Evolutionary conservation across 1,140 invertebrate species (phyloP), one percentile per base, ranked within the genome.

Genomic region (Armadillidium nasatum): DNA sequence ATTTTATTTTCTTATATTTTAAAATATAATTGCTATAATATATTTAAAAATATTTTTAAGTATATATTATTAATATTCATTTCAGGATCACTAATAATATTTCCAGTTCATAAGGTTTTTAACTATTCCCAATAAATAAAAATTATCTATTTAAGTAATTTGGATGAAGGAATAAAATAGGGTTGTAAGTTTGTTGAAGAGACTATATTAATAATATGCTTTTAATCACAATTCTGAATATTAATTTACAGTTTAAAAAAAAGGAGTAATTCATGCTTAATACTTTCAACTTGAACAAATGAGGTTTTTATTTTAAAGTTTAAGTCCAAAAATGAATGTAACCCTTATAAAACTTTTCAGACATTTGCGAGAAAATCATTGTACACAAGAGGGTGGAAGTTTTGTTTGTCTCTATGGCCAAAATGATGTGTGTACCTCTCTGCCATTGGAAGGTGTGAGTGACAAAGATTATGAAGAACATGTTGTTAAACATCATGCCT

Each of bases 381-480:
- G 93, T 84, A 90, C 91, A 7, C 90, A 90, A 82, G 94, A 96
- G 86, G 94, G 94, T 78, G 93, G 93, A 50, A 94, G 93, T 7
- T 93, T 90, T 85, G 89, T 95, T 10, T 96, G 94, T 84, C 90
- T 90, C 81, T 96, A 96, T 89, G 94, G 94, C 33, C 89, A 91
- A 82, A 95, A 96, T 86, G 89, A 89, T 19, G 92, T 96, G 10
- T 96, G 94, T 83, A 89, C 90, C 44, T 92, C 92, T 71, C 85
- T 96, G 76, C 94, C 94, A 4, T 86, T 95, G 83, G 93, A 95
- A 85, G 94, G 94, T 79, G 92, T 96, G 73, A 92, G 90, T 80
- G 93, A 94, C 85, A 88, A 90, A 69, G 94, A 95, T 85, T 96
- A 96, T 84, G 90, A 95, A 87, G 90, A 90, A 78, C 94, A 96